Conservation (phyloP, 2,888 invertebrate genomes). For the Balanococcus diminutus region DNA sequence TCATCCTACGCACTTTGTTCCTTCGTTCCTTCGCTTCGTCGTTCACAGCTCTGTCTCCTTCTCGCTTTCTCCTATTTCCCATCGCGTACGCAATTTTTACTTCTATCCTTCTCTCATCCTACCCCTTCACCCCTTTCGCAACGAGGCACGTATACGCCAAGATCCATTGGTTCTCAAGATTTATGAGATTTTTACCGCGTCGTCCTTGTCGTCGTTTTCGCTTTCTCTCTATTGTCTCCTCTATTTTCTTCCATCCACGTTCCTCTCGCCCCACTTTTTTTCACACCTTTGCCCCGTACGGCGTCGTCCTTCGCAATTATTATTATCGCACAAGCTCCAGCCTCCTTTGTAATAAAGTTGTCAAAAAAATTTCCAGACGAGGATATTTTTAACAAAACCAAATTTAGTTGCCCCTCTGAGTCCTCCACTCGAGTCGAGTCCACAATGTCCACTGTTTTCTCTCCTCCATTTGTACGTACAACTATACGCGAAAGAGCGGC, state of each 20-base stretch:
- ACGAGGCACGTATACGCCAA: neutral
- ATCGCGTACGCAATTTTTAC: neutral
- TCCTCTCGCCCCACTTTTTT: neutral
- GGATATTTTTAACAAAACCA: neutral
- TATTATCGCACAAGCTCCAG: neutral
- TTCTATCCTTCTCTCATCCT: neutral
- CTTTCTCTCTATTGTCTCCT: neutral
- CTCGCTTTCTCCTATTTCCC: neutral
- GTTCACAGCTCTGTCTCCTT: too few species aligned
- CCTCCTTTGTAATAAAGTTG: neutral
- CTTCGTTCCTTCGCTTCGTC: neutral
- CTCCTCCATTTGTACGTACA: neutral
- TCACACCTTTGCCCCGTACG: neutral
- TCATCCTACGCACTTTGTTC: neutral
- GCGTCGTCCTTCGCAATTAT: neutral
- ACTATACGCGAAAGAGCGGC: neutral
- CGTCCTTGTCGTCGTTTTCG: neutral
- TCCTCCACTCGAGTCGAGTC: neutral
- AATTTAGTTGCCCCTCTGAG: neutral
- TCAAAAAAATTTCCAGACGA: neutral
- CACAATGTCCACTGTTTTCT: neutral
- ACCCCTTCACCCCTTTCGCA: neutral
- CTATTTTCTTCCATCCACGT: neutral
- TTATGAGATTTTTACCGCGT: constrained; percentile 39
- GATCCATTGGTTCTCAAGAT: constrained; percentile 52